These are phyloP conservation scores for Mionectes macconnelli DNA, from an alignment of 2,113 vertebrate genomes.

Conservation along the genomic window DNA sequence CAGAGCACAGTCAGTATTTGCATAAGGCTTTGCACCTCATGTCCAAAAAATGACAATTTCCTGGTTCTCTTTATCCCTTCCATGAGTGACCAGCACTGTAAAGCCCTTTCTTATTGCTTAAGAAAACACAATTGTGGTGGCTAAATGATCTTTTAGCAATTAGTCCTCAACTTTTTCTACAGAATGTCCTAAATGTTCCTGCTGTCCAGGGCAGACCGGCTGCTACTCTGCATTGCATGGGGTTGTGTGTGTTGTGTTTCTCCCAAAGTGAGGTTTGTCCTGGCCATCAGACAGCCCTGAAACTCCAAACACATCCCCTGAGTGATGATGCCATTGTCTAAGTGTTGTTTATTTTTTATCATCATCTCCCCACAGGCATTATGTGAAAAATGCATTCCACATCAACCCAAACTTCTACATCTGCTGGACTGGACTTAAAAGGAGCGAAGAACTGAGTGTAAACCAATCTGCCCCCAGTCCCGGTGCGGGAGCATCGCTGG, in stretches of 20 bases:
- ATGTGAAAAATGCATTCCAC: slow-evolving; percentile 63
- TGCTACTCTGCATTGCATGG: not conserved
- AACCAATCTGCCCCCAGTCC: slow-evolving; percentile 78
- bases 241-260: not conserved
- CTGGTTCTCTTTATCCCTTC: not conserved
- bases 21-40: not conserved
- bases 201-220: not conserved
- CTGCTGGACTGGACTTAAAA: slow-evolving; percentile 77
- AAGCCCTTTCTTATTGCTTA: not conserved
- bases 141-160: not conserved
- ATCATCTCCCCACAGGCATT: slow-evolving; percentile 62
- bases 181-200: not conserved
- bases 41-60: not conserved
- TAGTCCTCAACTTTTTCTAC: not conserved
- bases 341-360: slow-evolving; percentile 68
- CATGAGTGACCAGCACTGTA: not conserved
- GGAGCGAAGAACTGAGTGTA: slow-evolving; percentile 74
- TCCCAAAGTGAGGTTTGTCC: not conserved
- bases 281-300: not conserved
- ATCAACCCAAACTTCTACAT: slow-evolving; percentile 66
- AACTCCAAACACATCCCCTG: not conserved
- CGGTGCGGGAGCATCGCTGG: slow-evolving; percentile 60
- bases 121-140: not conserved
- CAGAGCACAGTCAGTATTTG: accelerated
- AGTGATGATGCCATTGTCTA: slow-evolving; percentile 23